Evolutionary conservation across 2,797 vertebrate species (phyloP).

Genomic region (Triplophysa yarkandensis): DNA sequence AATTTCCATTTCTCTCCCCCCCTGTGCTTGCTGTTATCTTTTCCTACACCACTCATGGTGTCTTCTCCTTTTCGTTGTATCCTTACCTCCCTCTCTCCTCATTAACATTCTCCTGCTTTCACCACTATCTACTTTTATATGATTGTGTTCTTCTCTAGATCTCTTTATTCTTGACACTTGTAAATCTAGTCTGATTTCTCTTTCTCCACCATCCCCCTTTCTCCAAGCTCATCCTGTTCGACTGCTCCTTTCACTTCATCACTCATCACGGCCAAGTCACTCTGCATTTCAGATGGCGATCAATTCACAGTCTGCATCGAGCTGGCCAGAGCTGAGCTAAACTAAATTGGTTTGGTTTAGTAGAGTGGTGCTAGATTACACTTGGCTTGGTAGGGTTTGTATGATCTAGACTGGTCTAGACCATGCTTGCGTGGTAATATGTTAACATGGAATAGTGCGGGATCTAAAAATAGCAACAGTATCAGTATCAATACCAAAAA

Average conservation of each 20-base stretch:
- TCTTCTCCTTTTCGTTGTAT: neutral
- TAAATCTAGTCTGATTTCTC: constrained; percentile 15
- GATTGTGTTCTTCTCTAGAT: constrained; percentile 1
- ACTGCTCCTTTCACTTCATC: constrained; percentile 37
- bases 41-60: neutral
- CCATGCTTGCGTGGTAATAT: no score
- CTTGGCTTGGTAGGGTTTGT: neutral
- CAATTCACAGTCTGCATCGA: constrained; percentile 33
- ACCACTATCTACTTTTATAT: neutral
- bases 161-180: constrained; percentile 19
- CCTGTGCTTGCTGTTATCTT: neutral
- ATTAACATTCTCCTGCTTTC: neutral
- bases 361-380: neutral
- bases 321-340: neutral
- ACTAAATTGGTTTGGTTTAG: neutral
- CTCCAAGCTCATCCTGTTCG: constrained; percentile 24
- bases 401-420: neutral
- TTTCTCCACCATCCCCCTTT: constrained; percentile 28
- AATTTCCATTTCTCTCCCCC: neutral
- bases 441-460: no score
- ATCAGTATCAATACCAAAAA: no score
- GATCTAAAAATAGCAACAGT: no score
- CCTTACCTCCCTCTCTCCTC: constrained; percentile 8
- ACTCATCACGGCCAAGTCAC: constrained; percentile 32
- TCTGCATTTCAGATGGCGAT: constrained; percentile 55